Evolutionary conservation across 92 coral and sea anemone genomes (phyloP), one percentile per base, ranked within the genome.

Genomic region (Epizoanthus fatuus): DNA sequence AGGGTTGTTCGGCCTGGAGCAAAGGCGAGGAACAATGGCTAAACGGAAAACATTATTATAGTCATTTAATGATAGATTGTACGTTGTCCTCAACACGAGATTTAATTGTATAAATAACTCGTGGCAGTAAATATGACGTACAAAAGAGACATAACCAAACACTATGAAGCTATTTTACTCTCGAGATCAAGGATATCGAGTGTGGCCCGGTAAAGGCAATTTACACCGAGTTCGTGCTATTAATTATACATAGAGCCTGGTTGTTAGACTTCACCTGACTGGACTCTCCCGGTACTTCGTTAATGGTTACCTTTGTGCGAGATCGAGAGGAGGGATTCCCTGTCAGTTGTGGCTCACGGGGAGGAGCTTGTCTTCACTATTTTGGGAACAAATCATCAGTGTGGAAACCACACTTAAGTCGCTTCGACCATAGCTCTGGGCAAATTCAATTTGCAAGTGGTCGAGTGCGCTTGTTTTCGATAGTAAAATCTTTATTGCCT

Each of bases 31-130:
- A 39, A 77, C 82, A 77, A 77, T 77, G 38, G 52, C 56, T 57
- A 38, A 76, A 76, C 56, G 82, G 82, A 77, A 77, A 54, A 54
- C 82, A 77, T 77, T 77, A 77, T 77, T 77, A 77, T 77, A 77
- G 82, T 60, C 70, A 59, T 77, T 49, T 77, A 77, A 77, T 22
- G 54, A 75, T 75, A 77, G 82, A 60, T 77, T 77, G 53, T 55
- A 62, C 70, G 69, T 77, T 59, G 29, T 77, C 57, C 53, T 45
- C 37, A 60, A 44, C 38, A n/a, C 38, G 49, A 45, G 59, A 39
- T 40, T 17, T 77, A 77, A 77, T 62, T 40, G 82, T 59, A 19
- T 56, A 39, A 39, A 60, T 42, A 20, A 77, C 57, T 77, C 69
- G 53, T 62, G 82, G 29, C 70, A 77, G 40, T 16, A 77, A 11